Base-by-base conservation (phyloP, 2,797 vertebrate species). In the Cuculus canorus region DNA sequence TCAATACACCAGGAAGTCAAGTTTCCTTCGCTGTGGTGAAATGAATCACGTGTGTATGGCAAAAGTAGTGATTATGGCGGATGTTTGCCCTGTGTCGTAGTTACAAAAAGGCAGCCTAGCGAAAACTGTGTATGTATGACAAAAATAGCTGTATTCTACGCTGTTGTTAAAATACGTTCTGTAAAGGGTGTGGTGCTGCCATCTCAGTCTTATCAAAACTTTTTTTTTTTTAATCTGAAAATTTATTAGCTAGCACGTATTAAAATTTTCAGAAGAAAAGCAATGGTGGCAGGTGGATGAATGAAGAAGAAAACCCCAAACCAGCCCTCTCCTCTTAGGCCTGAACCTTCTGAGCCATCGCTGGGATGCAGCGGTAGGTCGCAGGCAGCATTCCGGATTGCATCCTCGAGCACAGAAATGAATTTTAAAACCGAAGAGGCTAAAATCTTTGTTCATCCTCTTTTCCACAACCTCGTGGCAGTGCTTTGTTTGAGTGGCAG, bases 1-100 rank as follows among this genome's bases (percentile, higher is more conserved):
- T 93, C 91, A 93, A 87, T 93, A 83, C 32, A 35, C 17, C 57
- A 63, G 92, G 86, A 96, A 96, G 72, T 50, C 78, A 64, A 32
- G 33, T 80, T 86, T 86, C 48, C 50, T 88, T 81, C 64, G 41
- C 57, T 54, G 19, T 84, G 60, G 72, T 59, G 65, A 81, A 88
- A 78, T 12, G 9, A 47, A 48, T 52, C 37, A 39, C 30, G 28
- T 71, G 21, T 33, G n/a, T 76, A 53, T 33, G 27, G 68, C 24
- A 68, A 50, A 59, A 61, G 35, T 41, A 35, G 45, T 18, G 52
- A n/a, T 64, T 47, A 19, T 8, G 18, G 47, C 19, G 66, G 16
- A 17, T 48, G 11, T 76, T 48, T 50, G 52, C 37, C 12, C 69
- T 2, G 4, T 18, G 50, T 32, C 47, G 23, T 32, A 71, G 43